Evolutionary conservation across 2,113 vertebrate genomes (phyloP).

Genomic region (Acrocephalus arundinaceus): DNA sequence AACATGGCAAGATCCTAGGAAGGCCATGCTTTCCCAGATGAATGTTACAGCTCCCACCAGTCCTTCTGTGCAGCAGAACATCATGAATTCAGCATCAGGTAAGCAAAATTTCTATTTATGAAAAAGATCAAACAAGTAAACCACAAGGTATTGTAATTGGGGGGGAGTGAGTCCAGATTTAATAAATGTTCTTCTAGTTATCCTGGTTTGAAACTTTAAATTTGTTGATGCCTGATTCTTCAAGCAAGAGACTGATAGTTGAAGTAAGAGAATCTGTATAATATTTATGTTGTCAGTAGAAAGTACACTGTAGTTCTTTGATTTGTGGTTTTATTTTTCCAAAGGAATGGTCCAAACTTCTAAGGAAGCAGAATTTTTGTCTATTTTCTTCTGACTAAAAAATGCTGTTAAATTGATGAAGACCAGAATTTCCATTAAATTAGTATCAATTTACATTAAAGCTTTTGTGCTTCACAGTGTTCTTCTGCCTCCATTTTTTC

Average conservation of each 20-base stretch:
- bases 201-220: not conserved
- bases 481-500: not conserved
- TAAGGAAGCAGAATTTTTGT: not conserved
- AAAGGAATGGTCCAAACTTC: not conserved
- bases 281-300: not conserved
- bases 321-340: not conserved
- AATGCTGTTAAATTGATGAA: not conserved
- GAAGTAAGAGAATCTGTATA: not conserved
- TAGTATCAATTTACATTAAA: not conserved
- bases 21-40: constrained; percentile 91
- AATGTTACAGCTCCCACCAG: constrained; percentile 86
- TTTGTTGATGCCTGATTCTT: not conserved
- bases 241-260: not conserved
- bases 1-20: constrained; percentile 97
- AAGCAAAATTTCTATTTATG: constrained; percentile 36
- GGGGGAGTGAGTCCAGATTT: not conserved
- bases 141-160: not conserved
- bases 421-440: not conserved
- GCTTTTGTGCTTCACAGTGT: not conserved
- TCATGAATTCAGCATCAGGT: constrained; percentile 91
- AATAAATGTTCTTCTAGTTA: not conserved
- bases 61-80: constrained; percentile 87
- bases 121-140: not conserved
- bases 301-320: not conserved
- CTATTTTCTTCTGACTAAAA: not conserved